Base-by-base conservation (phyloP, 2,113 vertebrate species). In the Calidris pugnax region DNA sequence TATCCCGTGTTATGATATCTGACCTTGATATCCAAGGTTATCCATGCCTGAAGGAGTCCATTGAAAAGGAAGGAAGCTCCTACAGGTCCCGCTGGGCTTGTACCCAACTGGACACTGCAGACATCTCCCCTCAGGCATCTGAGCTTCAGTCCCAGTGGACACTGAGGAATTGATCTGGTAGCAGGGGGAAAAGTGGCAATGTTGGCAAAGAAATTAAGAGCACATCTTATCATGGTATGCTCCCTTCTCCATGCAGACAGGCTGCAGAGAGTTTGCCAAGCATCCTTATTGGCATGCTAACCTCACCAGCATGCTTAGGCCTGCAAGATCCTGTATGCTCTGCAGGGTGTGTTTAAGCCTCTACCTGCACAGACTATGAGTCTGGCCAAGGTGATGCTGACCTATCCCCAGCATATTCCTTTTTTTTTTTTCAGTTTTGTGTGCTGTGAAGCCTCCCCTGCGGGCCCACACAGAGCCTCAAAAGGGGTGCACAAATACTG, bases 321-420 rank as follows among this genome's bases (percentile, higher is more conserved):
- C 77, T 91, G 96, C 77, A 87, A 47, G 77, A 87, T 55, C 37
- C 51, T 66, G 12, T n/a, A 11, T 67, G 55, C 37, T 85, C 77
- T 84, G 37, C 27, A 89, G 69, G 81, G 47, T 78, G 32, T 91
- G n/a, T 85, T 91, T 79, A 76, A 90, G 30, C 43, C 43, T 95
- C 75, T 82, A 69, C 81, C 87, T 72, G 48, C 37, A 77, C 56
- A 96, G 92, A 94, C 89, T 77, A 2, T n/a, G 37, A 89, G 95
- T 93, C 95, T 96, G 87, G 91, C 84, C 93, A 97, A 96, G 60
- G 85, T 10, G 30, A 75, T 59, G 73, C 55, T 84, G 47, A 89
- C 85, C 81, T 74, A 84, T n/a, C n/a, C 59, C 57, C 17, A 1
- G 11, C 35, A 35, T 63, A 83, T 22, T 50, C 14, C 6, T 11